Evolutionary conservation across 2,797 vertebrate species (phyloP), one percentile per base, ranked within the genome.

Genomic region (Benthosema pterotum): DNA sequence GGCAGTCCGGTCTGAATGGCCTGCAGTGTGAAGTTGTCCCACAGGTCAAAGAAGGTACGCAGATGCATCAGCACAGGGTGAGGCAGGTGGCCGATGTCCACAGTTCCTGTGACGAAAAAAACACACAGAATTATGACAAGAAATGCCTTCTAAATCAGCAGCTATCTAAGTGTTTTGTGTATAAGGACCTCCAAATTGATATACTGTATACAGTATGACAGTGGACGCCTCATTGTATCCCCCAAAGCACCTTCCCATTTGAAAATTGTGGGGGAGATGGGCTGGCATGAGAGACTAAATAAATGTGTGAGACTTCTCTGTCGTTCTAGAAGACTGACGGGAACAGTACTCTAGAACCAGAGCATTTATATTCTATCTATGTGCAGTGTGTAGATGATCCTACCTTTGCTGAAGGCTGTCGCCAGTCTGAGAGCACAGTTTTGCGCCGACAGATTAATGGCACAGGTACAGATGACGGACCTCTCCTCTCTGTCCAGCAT

Each of bases 341-440:
- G n/a, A n/a, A n/a, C n/a, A n/a, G n/a, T n/a, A n/a, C n/a, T n/a
- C n/a, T n/a, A n/a, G n/a, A 19, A 5, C 12, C 22, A 52, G 19
- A 52, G 8, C 25, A n/a, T 19, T 8, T 2, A 5, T 28, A 28
- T 52, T 11, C 8, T 38, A 38, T 38, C 32, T 38, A 38, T 38
- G 32, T 38, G 32, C 7, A 38, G 32, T 1, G 32, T 38, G 18
- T 28, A 57, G 45, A 18, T 12, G 28, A 13, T 2, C 42, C 18
- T 81, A 98, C 97, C 96, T 95, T 96, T 97, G 66, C 82, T 95
- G 83, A 98, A 98, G 62, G 96, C 96, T 17, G 95, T 88, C 71
- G 97, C 94, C 70, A 96, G 87, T 80, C 94, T 95, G 77, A 98
- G 90, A 55, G 93, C 92, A 62, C 91, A 94, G 77, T 79, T 91